Evolutionary conservation across 2,888 invertebrate genomes (phyloP), one percentile per base, ranked within the genome.

Genomic region (Lamproptera curius): DNA sequence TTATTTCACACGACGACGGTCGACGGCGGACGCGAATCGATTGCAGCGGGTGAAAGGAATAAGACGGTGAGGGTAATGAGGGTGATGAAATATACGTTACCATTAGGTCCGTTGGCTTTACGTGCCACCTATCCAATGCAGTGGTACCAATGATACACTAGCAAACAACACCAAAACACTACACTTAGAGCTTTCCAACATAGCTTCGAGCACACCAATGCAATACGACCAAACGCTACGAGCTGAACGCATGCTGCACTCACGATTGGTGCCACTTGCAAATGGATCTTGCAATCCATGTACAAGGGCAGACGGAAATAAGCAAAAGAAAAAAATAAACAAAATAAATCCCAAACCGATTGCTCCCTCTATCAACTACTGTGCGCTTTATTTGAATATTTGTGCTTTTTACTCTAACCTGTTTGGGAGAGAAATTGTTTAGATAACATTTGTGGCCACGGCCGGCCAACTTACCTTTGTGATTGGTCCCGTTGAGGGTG

Each of bases 401-500:
- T 82, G 86, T 85, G 85, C 81, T 75, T 70, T 82, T 79, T 65
- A 55, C 57, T 71, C 56, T 68, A 70, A 73, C 82, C 83, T 85
- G 82, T 75, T 70, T 76, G 64, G 66, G 63, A 68, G 60, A 76
- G 70, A 6, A 57, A 59, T 59, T 56, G 58, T 57, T 58, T 62
- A 57, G 54, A 42, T 52, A 57, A 58, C 57, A 56, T 55, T 59
- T 58, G 60, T 63, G 66, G 67, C 68, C 64, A 67, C 65, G 54
- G 51, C 52, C 65, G 65, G 67, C 67, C 55, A n/a, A 74, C 76
- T 82, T 91, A 98, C 98, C 97, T 98, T 98, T 53, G 95, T 97
- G 84, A 98, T 97, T 60, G 98, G 98, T 90, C 98, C 98, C 62
- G 90, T 89, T 69, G 91, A 89, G 65, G 89, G 91, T 73, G 92